A percentile compares a stretch with the other conserved stretches of the same genome.
Conservation (phyloP, 1,140 invertebrate genomes). For the Bursaphelenchus mucronatus region DNA sequence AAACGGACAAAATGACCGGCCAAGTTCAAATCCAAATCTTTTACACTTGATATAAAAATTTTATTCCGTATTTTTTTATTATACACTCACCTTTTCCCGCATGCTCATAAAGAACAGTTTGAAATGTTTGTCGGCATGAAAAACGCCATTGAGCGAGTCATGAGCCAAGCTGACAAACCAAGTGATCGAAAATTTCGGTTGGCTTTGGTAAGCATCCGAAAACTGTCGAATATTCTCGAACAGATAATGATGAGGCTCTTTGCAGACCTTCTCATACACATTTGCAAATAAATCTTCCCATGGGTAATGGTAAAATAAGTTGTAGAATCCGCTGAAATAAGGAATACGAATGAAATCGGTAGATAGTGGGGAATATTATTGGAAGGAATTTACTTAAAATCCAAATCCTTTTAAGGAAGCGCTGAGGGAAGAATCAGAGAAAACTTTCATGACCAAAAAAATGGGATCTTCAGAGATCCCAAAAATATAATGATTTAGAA, state of each 20-base stretch:
- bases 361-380: background rate
- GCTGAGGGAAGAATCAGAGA: too few species aligned
- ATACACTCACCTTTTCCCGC: constrained; percentile 20
- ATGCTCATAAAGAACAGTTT: constrained; percentile 15
- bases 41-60: too few species aligned
- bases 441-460: too few species aligned
- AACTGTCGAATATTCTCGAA: constrained; percentile 26
- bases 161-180: constrained; percentile 22
- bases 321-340: background rate
- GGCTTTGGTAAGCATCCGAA: constrained; percentile 13
- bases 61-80: too few species aligned
- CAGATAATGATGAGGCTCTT: constrained; percentile 5
- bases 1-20: too few species aligned
- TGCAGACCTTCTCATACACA: constrained; percentile 9
- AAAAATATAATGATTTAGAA: too few species aligned
- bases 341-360: constrained; percentile 13
- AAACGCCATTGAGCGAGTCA: constrained; percentile 15
- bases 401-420: too few species aligned
- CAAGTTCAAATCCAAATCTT: too few species aligned
- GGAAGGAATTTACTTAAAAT: too few species aligned
- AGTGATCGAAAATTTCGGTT: constrained; percentile 18
- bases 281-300: background rate
- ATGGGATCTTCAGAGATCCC: too few species aligned
- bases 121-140: constrained; percentile 24
- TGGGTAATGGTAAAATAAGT: background rate